Conservation (phyloP, 2,888 invertebrate species). For the Hypercompe scribonia region DNA sequence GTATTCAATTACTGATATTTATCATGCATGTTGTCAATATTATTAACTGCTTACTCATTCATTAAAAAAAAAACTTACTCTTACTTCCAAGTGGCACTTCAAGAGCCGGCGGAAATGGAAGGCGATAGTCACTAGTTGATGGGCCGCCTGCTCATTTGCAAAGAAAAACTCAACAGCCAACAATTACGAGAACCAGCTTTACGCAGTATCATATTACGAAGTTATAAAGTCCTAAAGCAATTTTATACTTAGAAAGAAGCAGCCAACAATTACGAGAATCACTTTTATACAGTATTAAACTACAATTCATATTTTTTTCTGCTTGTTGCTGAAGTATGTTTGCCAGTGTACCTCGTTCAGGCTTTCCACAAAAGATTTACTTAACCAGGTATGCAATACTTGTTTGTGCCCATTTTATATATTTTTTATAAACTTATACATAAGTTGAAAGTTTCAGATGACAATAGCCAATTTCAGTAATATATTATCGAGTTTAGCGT, state of each 20-base stretch:
- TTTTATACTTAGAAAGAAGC: too few relatives aligned
- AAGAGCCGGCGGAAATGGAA: neutral
- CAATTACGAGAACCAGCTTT: neutral
- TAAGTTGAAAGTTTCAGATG: too few relatives aligned
- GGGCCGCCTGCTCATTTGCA: neutral
- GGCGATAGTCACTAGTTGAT: neutral
- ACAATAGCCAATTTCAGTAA: too few relatives aligned
- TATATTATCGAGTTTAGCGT: too few relatives aligned
- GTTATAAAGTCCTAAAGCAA: too few relatives aligned
- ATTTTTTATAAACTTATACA: too few relatives aligned
- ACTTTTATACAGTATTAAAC: neutral
- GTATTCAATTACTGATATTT: neutral
- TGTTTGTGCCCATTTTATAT: neutral
- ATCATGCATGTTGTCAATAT: neutral
- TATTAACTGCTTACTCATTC: too few relatives aligned
- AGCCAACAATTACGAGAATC: neutral
- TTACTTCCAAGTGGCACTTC: neutral
- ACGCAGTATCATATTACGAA: neutral
- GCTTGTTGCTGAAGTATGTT: too few relatives aligned
- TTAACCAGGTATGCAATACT: neutral
- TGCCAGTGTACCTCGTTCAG: too few relatives aligned
- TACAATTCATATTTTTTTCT: neutral
- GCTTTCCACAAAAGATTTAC: neutral
- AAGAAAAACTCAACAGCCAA: neutral
- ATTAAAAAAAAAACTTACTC: neutral